Conservation (phyloP, 2,888 invertebrate species). For the Seira musarum region DNA sequence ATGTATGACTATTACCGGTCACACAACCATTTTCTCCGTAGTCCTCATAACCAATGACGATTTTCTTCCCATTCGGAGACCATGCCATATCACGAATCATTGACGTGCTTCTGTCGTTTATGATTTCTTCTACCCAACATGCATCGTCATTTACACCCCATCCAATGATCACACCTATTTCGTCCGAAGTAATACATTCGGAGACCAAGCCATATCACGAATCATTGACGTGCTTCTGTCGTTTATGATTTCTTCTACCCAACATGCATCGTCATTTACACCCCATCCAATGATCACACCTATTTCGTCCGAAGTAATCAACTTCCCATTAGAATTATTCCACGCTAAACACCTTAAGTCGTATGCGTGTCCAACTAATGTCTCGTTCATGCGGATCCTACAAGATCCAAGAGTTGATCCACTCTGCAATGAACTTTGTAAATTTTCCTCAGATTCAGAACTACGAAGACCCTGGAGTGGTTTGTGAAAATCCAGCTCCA, state of each 20-base stretch:
- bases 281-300: conserved; percentile 49
- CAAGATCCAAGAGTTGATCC: conserved; percentile 29
- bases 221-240: conserved; percentile 38
- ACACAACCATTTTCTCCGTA: conserved; percentile 26
- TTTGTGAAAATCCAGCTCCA: conserved; percentile 44
- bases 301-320: conserved; percentile 43
- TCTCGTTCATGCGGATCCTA: conserved; percentile 45
- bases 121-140: conserved; percentile 40
- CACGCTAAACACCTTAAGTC: conserved; percentile 37
- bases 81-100: conserved; percentile 43
- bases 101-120: conserved; percentile 42
- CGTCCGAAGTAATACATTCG: too few species aligned
- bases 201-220: conserved; percentile 48
- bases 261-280: conserved; percentile 14
- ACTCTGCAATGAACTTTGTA: conserved; percentile 24
- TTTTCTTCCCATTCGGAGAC: conserved; percentile 39
- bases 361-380: conserved; percentile 42
- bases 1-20: conserved; percentile 15
- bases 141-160: conserved; percentile 26
- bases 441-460: conserved; percentile 9
- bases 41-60: conserved; percentile 48
- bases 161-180: conserved; percentile 49
- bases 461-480: background rate
- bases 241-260: conserved; percentile 40
- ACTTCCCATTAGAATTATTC: conserved; percentile 32